Conservation (phyloP, 2,888 invertebrate genomes). For the Linnaemya vulpina region DNA sequence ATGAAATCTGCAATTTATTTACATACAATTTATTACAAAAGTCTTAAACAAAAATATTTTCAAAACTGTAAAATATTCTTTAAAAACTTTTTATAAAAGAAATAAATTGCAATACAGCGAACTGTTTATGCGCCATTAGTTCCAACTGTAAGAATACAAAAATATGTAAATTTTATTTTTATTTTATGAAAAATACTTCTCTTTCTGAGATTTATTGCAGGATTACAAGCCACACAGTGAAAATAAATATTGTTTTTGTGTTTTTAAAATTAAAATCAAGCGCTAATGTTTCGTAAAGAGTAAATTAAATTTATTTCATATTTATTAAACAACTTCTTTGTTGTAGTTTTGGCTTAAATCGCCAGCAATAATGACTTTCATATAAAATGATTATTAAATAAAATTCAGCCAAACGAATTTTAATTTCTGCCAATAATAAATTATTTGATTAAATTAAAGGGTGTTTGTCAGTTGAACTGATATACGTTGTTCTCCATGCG, state of each 20-base stretch:
- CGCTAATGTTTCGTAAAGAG: neutral
- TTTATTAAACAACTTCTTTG: neutral
- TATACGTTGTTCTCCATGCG: too few relatives aligned
- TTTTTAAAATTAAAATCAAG: neutral
- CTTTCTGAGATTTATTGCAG: neutral
- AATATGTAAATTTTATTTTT: constrained; percentile 22
- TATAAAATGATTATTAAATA: neutral
- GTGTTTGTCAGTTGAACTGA: too few relatives aligned
- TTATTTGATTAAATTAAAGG: too few relatives aligned
- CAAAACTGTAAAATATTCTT: constrained; percentile 16
- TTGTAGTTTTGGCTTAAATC: neutral
- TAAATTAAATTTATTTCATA: neutral
- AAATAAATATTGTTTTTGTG: constrained; percentile 1
- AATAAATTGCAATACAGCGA: constrained; percentile 41
- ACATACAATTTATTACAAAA: neutral
- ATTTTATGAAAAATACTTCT: neutral
- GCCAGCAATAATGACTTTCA: neutral
- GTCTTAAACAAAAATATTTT: neutral
- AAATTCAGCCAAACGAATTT: neutral
- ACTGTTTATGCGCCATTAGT: constrained; percentile 47
- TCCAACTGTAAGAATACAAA: neutral
- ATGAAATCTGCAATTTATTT: neutral
- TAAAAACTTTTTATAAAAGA: constrained; percentile 27
- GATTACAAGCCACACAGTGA: neutral
- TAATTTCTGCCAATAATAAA: too few relatives aligned